Base-by-base conservation (phyloP, 2,888 invertebrate genomes). In the Chirona hameri region DNA sequence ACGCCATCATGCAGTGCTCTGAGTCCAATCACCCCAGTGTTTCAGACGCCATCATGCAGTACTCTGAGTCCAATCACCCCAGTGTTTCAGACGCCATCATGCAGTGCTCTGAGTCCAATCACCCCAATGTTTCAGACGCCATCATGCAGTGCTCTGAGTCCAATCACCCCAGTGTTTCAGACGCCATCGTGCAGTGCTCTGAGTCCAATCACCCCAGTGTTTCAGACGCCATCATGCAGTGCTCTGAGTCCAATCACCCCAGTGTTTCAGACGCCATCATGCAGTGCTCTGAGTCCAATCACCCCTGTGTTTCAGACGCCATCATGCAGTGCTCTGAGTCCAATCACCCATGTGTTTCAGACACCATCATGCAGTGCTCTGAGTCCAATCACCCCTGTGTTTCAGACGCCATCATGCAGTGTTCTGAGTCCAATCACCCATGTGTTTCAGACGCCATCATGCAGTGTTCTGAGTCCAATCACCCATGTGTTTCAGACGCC, bases 11-110 rank as follows among this genome's bases (percentile, higher is more conserved):
- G 89, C 95, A 95, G 87, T 7, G 39, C 2, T 39, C 39, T 39
- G 39, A 39, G 39, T 39, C 39, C 39, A 39, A 7, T 39, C 39
- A 7, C 39, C 7, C 39, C 39, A 5, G 4, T 39, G 39, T 39
- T 39, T 39, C 39, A 39, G 29, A 0, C 72, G 18, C 31, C 84
- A 84, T 69, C 27, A 89, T 89, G 89, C 95, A 95, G 87, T 7
- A 7, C 2, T 39, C 39, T 39, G 39, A 39, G 39, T 39, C 39
- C 39, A 39, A 7, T 39, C 39, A 7, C 39, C 7, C 39, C 39
- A 5, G 4, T 39, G 39, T 39, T 39, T 39, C 39, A 39, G 29
- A 0, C 72, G 18, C 31, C 84, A 84, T 69, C 27, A 89, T 89
- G 89, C 95, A 95, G 87, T 7, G 39, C 2, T 39, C 39, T 39